Evolutionary conservation across 35 echinoderm and acorn worm genomes (phyloP).

Genomic region (Apostichopus parvimensis): DNA sequence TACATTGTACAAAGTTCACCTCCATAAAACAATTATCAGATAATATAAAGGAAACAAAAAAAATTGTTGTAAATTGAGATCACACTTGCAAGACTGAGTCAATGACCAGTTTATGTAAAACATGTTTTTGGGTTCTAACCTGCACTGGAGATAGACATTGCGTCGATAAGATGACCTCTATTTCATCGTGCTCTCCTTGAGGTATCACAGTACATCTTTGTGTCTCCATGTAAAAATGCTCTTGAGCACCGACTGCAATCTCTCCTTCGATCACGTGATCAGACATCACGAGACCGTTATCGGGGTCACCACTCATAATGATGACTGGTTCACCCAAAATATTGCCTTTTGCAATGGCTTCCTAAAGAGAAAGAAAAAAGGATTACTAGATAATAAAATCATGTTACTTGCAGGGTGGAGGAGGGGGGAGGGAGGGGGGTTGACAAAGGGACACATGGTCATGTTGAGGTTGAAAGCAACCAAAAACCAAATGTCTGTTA

Average conservation of each 20-base stretch:
- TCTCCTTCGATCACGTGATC: constrained; percentile 62
- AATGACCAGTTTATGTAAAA: neutral
- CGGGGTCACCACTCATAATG: neutral
- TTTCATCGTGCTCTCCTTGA: constrained; percentile 37
- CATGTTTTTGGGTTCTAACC: neutral
- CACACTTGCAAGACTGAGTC: neutral
- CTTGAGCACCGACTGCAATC: constrained; percentile 44
- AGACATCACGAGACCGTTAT: neutral
- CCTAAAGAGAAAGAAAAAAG: neutral
- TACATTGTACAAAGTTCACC: too few species aligned
- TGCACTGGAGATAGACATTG: constrained; percentile 34
- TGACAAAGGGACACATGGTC: too few species aligned
- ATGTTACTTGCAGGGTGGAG: too few species aligned
- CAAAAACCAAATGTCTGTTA: too few species aligned
- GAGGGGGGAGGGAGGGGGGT: too few species aligned
- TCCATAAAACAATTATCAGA: too few species aligned
- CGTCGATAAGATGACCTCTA: constrained; percentile 12
- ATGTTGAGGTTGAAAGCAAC: too few species aligned
- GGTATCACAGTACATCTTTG: constrained; percentile 28
- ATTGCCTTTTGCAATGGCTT: neutral
- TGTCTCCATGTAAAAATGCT: constrained; percentile 62
- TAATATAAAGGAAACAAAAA: too few species aligned
- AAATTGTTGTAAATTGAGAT: neutral
- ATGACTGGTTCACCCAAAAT: neutral
- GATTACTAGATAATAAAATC: too few species aligned